Evolutionary conservation across 2,113 vertebrate genomes (phyloP).

Genomic region (Edolisoma coerulescens): DNA sequence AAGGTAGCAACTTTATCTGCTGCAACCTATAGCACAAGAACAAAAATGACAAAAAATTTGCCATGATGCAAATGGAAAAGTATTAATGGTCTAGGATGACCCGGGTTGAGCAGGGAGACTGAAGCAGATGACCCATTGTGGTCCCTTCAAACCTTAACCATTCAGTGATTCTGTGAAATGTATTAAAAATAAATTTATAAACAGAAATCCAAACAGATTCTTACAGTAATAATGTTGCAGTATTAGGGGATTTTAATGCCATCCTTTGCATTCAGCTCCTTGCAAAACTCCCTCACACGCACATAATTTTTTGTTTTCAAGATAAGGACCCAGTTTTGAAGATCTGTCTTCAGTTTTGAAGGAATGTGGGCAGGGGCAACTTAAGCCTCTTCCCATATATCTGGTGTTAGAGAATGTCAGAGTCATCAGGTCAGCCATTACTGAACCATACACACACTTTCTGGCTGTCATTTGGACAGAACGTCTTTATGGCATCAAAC

Average conservation of each 20-base stretch:
- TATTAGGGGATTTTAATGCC: background rate
- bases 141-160: background rate
- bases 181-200: background rate
- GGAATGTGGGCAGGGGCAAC: background rate
- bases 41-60: background rate
- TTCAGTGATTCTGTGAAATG: background rate
- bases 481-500: background rate
- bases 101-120: background rate
- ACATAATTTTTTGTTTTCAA: background rate
- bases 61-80: background rate
- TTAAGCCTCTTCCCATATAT: background rate
- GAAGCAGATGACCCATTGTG: background rate
- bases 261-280: background rate
- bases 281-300: background rate
- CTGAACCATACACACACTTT: accelerated
- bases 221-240: background rate
- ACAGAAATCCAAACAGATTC: background rate
- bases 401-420: accelerated
- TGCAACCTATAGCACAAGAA: background rate
- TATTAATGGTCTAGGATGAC: background rate
- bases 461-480: background rate
- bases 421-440: background rate
- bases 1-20: background rate
- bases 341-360: background rate
- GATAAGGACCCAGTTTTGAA: background rate